Evolutionary conservation across 2,797 vertebrate species (phyloP).

Genomic region (Coracias cyanogaster): DNA sequence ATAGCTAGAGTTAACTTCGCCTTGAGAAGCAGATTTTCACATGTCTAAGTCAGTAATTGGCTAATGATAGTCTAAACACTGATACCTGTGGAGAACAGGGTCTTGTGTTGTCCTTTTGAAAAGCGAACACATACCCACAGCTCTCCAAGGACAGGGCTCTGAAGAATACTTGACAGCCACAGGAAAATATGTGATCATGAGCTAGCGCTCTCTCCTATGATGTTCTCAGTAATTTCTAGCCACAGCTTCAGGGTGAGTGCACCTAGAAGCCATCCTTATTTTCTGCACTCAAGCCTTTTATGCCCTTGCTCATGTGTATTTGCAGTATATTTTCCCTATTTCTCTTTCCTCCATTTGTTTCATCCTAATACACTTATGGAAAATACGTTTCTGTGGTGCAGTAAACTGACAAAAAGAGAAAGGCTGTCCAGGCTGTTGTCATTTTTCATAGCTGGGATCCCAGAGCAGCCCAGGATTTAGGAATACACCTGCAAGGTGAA

Average conservation of each 20-base stretch:
- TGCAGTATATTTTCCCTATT: not conserved
- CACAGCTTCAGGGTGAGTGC: not conserved
- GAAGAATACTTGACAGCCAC: not conserved
- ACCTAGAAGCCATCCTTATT: not conserved
- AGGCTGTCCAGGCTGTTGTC: not conserved
- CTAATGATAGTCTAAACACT: not conserved
- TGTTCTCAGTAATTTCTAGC: not conserved
- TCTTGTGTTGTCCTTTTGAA: not conserved
- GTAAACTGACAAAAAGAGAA: not conserved
- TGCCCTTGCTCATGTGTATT: not conserved
- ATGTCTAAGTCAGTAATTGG: not conserved
- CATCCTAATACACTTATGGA: not conserved
- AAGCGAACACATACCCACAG: not conserved
- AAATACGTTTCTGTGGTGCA: not conserved
- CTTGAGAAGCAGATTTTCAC: not conserved
- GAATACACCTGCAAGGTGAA: not conserved
- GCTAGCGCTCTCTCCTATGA: not conserved
- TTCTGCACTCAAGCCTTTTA: not conserved
- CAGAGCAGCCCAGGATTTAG: not conserved
- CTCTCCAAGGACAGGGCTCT: not conserved
- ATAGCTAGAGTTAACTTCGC: not conserved
- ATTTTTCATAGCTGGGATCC: not conserved
- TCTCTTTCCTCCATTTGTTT: not conserved
- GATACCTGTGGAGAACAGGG: not conserved
- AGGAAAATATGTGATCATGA: not conserved